Conservation (phyloP, 2,888 invertebrate genomes). For the Neria commutata region DNA sequence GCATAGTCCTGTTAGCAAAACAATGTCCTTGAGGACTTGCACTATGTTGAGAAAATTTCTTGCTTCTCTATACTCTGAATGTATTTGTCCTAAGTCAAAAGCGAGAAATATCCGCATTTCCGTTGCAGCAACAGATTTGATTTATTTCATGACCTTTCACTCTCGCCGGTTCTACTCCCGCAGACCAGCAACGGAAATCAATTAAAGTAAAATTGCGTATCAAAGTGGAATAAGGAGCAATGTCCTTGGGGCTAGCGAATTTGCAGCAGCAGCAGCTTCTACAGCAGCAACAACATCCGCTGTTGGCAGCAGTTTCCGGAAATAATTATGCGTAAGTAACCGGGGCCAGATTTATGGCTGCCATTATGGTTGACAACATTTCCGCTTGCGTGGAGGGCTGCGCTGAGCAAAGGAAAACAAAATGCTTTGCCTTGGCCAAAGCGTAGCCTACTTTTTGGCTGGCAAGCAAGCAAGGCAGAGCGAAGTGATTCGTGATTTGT, state of each 20-base stretch:
- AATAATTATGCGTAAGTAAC: constrained; percentile 50
- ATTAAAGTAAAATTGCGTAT: constrained; percentile 36
- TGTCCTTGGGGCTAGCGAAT: constrained; percentile 42
- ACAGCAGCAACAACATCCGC: constrained; percentile 40
- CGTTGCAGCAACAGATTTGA: neutral
- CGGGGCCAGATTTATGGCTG: constrained; percentile 38
- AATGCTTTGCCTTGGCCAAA: neutral
- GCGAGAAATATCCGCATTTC: neutral
- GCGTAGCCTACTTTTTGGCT: constrained; percentile 7
- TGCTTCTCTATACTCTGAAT: too few species aligned
- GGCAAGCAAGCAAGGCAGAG: too few species aligned
- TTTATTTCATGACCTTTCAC: constrained; percentile 7
- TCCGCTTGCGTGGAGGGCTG: neutral
- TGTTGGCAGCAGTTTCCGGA: constrained; percentile 44
- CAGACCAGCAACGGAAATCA: constrained; percentile 38
- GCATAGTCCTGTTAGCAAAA: too few species aligned
- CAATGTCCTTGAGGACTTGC: too few species aligned
- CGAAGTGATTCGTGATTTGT: too few species aligned
- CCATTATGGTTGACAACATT: constrained; percentile 15
- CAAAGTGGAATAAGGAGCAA: constrained; percentile 29
- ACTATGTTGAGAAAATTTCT: too few species aligned
- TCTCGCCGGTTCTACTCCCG: neutral
- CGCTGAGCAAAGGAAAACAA: too few species aligned
- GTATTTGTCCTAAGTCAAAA: neutral
- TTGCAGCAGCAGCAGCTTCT: constrained; percentile 34